Evolutionary conservation across 2,797 vertebrate species (phyloP).

Genomic region (Margarornis squamiger): DNA sequence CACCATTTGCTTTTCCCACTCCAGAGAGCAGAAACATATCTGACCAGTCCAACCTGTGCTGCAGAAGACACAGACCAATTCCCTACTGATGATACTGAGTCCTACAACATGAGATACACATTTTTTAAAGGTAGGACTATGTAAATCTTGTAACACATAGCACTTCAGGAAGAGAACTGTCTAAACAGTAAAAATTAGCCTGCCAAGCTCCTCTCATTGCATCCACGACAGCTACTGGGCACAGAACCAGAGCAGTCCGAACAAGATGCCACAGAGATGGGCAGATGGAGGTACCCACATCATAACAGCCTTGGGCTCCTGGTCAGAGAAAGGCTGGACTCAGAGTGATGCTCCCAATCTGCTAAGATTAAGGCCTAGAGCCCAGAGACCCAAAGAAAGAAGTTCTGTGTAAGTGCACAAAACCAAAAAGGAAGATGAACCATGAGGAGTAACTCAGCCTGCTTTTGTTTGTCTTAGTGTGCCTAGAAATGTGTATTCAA

Average conservation of each 20-base stretch:
- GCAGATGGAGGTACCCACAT: neutral
- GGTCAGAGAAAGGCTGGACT: neutral
- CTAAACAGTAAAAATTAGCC: neutral
- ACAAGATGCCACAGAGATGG: accelerated
- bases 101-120: neutral
- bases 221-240: neutral
- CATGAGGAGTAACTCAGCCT: neutral
- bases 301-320: neutral
- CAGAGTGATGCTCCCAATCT: neutral
- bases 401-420: neutral
- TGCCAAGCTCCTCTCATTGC: neutral
- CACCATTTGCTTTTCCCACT: neutral
- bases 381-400: neutral
- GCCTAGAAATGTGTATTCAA: neutral
- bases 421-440: neutral
- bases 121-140: neutral
- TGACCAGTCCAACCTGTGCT: neutral
- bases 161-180: neutral
- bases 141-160: neutral
- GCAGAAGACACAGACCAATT: neutral
- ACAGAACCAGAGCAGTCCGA: neutral
- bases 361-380: neutral
- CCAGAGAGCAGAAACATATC: neutral
- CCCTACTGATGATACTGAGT: neutral
- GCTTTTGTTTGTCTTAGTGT: neutral